Base-by-base conservation (phyloP, 2,888 invertebrate genomes). In the Amphipoea oculea region DNA sequence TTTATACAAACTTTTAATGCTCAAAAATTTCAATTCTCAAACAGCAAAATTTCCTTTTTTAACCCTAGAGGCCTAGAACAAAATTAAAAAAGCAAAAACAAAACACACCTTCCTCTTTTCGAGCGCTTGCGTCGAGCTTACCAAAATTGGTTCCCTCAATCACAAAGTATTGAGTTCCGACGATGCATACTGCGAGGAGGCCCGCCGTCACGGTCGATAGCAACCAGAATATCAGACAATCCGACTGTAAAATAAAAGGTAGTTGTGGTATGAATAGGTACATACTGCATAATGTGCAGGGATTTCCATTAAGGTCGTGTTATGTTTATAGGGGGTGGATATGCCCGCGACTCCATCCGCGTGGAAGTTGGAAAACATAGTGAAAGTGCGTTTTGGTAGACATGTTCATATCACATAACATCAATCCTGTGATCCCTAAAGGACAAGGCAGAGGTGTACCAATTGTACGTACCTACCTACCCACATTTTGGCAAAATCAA, bases 131-230 rank as follows among this genome's bases (percentile, higher is more conserved):
- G 82, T 94, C 94, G 89, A 93, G 93, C 93, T 98, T 97, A 91
- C 98, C 98, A 88, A 98, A 95, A 95, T 97, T 98, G 90, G 95
- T 97, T 76, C 98, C 98, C 92, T 98, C 98, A 83, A 97, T 96
- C 76, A 98, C 97, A 93, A 98, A 98, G 93, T 98, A 98, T 88
- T 97, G 97, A 94, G 98, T 97, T 81, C 98, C 98, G 86, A 97
- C 95, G 88, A 97, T 95, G 94, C 98, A 98, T 76, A 98, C 97
- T 1, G 97, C 97, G 45, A 98, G 95, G 76, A 98, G 94, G 3
- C 98, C 98, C 4, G 97, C 96, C 5, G 98, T 98, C 73, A 98
- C 97, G 29, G 98, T 95, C n/a, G 98, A 98, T 79, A 98, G 96
- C 76, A 98, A 96, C 92, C 97, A 96, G 88, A 97, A 97, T 91